Evolutionary conservation across 2,113 vertebrate genomes (phyloP).

Genomic region (Oenanthe oenanthe): DNA sequence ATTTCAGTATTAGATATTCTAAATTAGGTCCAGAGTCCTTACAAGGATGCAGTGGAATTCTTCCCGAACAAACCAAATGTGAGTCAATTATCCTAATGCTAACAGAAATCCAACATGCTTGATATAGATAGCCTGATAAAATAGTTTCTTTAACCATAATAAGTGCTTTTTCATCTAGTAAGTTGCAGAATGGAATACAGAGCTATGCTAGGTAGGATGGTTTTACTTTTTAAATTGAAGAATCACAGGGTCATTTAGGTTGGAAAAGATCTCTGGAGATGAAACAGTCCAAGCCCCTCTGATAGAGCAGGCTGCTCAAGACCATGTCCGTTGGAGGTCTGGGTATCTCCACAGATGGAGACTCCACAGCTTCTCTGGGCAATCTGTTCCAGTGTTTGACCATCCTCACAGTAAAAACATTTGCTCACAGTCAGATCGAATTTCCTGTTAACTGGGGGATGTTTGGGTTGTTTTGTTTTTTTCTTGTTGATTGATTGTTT

Average conservation of each 20-base stretch:
- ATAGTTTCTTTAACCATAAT: neutral
- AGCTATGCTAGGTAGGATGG: neutral
- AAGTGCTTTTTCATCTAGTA: neutral
- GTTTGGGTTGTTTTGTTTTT: neutral
- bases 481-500: neutral
- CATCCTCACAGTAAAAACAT: neutral
- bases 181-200: neutral
- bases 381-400: neutral
- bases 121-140: neutral
- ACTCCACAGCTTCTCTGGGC: neutral
- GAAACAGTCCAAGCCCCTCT: neutral
- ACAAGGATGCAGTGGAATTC: neutral
- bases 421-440: accelerated
- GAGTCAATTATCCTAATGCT: neutral
- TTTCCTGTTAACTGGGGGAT: neutral
- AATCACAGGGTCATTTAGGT: neutral
- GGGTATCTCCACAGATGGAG: neutral
- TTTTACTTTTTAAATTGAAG: neutral
- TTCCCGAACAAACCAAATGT: neutral
- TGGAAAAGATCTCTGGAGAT: neutral
- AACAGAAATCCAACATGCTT: neutral
- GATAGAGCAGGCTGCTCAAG: neutral
- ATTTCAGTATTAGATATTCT: neutral
- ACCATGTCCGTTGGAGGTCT: neutral
- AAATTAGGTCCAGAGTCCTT: neutral